Conservation (phyloP, 2,113 vertebrate species). For the Struthidea cinerea region DNA sequence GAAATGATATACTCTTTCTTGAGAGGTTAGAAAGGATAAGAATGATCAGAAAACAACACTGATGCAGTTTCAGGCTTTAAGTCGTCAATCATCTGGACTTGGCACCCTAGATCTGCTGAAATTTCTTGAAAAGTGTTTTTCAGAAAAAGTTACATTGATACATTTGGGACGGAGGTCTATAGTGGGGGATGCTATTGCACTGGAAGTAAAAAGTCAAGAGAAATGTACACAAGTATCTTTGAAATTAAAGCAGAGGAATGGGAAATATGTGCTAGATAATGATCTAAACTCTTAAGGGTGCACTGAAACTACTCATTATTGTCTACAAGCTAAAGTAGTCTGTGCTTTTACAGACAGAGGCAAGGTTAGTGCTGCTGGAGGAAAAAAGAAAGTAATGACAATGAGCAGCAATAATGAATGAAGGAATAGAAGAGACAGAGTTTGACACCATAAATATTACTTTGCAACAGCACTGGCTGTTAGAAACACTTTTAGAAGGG, state of each 20-base stretch:
- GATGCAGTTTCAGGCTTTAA: background rate
- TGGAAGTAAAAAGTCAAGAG: background rate
- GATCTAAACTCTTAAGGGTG: background rate
- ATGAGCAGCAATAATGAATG: background rate
- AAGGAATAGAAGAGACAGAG: background rate
- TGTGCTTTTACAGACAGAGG: background rate
- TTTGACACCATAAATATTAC: conserved; percentile 6
- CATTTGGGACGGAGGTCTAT: background rate
- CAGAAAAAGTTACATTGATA: background rate
- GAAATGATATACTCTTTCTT: background rate
- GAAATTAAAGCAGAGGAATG: background rate
- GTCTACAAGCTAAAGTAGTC: background rate
- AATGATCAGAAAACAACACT: background rate
- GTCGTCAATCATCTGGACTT: background rate
- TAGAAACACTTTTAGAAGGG: background rate
- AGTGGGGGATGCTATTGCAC: background rate
- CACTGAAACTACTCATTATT: background rate
- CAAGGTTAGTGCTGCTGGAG: background rate
- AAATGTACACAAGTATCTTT: background rate
- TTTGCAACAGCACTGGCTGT: background rate
- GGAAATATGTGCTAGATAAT: background rate
- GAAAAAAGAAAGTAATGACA: background rate
- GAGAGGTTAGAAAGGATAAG: background rate
- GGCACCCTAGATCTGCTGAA: background rate
- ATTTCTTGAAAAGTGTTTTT: background rate